A percentile compares a stretch with the other conserved stretches of the same genome.
Conservation (phyloP, 2,888 invertebrate genomes). For the Pteria penguin region DNA sequence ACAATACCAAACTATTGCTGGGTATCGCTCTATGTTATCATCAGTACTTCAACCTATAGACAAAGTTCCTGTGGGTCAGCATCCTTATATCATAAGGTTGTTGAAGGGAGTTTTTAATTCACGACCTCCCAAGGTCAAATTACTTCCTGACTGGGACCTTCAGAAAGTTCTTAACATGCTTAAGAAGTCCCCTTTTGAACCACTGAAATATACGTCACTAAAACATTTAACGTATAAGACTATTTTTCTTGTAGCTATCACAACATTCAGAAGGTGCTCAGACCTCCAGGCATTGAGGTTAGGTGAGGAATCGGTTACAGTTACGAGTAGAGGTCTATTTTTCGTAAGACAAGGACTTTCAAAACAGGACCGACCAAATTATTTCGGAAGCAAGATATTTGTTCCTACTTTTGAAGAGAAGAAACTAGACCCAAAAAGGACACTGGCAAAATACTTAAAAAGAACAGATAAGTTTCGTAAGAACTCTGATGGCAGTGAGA, state of each 20-base stretch:
- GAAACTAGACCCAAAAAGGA: too few species aligned
- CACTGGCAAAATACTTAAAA: conserved; percentile 28
- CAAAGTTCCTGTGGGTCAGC: conserved; percentile 9
- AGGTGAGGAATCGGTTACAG: background rate
- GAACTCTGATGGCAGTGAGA: background rate
- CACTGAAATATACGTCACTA: background rate
- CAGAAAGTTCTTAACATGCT: background rate
- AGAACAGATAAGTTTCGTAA: conserved; percentile 8
- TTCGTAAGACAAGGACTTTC: conserved; percentile 6
- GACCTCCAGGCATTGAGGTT: background rate
- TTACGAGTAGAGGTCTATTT: conserved; percentile 1
- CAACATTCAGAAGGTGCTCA: conserved; percentile 6
- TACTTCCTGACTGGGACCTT: conserved; percentile 31
- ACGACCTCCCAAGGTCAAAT: conserved; percentile 2
- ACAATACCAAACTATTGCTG: conserved; percentile 31
- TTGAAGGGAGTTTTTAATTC: conserved; percentile 25
- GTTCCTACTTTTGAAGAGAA: too few species aligned
- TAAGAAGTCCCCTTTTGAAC: conserved; percentile 6
- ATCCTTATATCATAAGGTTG: conserved; percentile 14
- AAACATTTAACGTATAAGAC: too few species aligned
- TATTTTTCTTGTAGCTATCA: conserved; percentile 1
- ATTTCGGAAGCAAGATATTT: conserved; percentile 5
- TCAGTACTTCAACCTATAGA: conserved; percentile 6
- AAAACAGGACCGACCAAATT: background rate
- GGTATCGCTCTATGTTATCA: conserved; percentile 31